These are phyloP conservation scores for Platyrinchus mystaceus DNA, from an alignment of 2,797 vertebrate species.

Conservation along the genomic window DNA sequence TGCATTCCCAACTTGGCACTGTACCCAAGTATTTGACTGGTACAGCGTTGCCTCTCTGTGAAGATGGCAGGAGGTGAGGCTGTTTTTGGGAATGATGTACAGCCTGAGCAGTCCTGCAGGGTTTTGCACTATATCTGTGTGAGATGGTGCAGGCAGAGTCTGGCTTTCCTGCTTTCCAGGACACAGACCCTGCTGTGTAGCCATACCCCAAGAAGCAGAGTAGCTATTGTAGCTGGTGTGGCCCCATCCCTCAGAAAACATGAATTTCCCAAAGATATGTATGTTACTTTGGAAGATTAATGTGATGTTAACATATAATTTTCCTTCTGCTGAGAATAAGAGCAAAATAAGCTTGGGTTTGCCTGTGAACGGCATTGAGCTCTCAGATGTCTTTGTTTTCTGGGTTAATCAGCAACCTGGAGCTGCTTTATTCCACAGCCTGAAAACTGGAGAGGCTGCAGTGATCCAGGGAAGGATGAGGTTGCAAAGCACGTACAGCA, in stretches of 20 bases:
- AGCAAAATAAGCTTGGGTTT: neutral
- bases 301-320: neutral
- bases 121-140: neutral
- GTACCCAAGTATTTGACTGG: neutral
- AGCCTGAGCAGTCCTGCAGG: neutral
- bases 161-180: neutral
- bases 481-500: neutral
- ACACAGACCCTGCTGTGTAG: fast-evolving
- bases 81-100: neutral
- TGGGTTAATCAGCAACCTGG: neutral
- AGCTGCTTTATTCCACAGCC: neutral
- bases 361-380: fast-evolving
- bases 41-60: neutral
- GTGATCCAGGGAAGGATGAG: neutral
- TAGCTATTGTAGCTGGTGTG: neutral
- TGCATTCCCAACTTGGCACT: neutral
- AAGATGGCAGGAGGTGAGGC: neutral
- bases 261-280: neutral
- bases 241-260: neutral
- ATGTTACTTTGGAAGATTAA: neutral
- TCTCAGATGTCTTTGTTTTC: neutral
- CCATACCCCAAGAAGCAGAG: neutral
- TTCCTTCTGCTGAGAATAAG: neutral
- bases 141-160: neutral
- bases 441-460: neutral